Evolutionary conservation across 2,888 invertebrate species (phyloP), one percentile per base, ranked within the genome.

Genomic region (Cetonia aurata): DNA sequence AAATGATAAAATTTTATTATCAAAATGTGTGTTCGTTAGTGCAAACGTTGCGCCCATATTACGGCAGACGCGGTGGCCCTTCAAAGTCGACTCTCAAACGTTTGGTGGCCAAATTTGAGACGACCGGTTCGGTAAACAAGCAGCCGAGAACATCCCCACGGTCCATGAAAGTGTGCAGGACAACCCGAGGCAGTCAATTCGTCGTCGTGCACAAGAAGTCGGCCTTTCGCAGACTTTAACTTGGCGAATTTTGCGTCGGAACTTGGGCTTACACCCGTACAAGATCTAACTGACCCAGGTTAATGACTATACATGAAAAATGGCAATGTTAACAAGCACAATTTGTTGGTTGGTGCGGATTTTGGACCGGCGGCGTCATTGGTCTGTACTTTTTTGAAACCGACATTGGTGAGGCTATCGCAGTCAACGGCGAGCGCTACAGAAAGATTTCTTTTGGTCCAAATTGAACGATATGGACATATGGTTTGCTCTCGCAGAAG

Each of bases 71-170:
- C 53, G 56, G 69, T 70, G 71, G 8, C 25, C 25, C 6, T 25
- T 25, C 52, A 25, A 62, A 75, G 74, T 72, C 66, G 69, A 75
- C 68, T 73, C 46, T 73, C 31, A 70, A 71, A 72, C 73, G 71
- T 76, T 73, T 76, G 70, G 68, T 75, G 69, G 70, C 57, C 69
- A 72, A 74, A 75, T 80, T 80, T 71, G 81, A 78, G 75, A 72
- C 76, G 41, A 75, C 75, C 69, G 75, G 75, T 75, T 77, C 75
- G 56, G 74, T 77, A 74, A 75, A 76, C 71, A 73, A 78, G 12
- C 25, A 25, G 25, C n/a, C 25, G 25, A 25, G 25, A 25, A 25
- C 4, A 67, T 56, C 33, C 1, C 6, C 41, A n/a, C 33, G 17
- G 25, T 25, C 25, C 25, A 4, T 25, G 25, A 25, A 25, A 25